A percentile compares a stretch with the other conserved stretches of the same genome.
phyloP scores from a whole-genome alignment of 2,888 invertebrate genomes.

The Dendrolimus pini region DNA sequence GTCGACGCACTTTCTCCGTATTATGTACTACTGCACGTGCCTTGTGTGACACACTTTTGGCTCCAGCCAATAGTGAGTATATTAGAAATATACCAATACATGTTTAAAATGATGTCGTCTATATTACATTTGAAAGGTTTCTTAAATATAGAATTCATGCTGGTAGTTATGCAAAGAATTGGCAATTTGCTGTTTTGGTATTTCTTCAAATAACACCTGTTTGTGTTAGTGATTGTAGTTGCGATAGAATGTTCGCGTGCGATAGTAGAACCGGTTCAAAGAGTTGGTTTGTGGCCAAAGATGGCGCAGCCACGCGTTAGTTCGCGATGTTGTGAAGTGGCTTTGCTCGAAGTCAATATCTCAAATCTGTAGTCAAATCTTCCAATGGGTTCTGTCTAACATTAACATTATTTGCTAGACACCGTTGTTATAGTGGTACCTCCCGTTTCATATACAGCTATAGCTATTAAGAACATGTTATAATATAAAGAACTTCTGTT shows the following conservation, averaged over 20 bases:
- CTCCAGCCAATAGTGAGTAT: slow-evolving; percentile 17
- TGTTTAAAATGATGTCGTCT: background rate
- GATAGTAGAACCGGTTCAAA: slow-evolving; percentile 55
- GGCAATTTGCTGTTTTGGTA: background rate
- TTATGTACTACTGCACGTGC: slow-evolving; percentile 40
- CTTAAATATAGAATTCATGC: too few relatives aligned
- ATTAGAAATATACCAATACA: background rate
- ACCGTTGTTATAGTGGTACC: slow-evolving; percentile 61
- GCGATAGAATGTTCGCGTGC: slow-evolving; percentile 49
- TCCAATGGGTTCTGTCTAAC: too few relatives aligned
- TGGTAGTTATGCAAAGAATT: background rate
- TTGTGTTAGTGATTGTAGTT: slow-evolving; percentile 44
- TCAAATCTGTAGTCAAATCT: too few relatives aligned
- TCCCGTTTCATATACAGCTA: slow-evolving; percentile 16
- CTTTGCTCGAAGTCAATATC: too few relatives aligned
- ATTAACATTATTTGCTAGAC: slow-evolving; percentile 28
- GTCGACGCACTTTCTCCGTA: slow-evolving; percentile 57
- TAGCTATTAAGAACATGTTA: too few relatives aligned
- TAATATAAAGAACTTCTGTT: too few relatives aligned
- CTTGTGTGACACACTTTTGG: slow-evolving; percentile 52
- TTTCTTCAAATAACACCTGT: slow-evolving; percentile 50
- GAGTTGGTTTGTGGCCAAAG: slow-evolving; percentile 13
- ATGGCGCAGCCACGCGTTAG: slow-evolving; percentile 3
- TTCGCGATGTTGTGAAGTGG: too few relatives aligned
- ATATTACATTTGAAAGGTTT: too few relatives aligned